These are phyloP conservation scores for Melanotaenia pygmaea DNA, from an alignment of 2,797 vertebrate species.

Conservation along the genomic window DNA sequence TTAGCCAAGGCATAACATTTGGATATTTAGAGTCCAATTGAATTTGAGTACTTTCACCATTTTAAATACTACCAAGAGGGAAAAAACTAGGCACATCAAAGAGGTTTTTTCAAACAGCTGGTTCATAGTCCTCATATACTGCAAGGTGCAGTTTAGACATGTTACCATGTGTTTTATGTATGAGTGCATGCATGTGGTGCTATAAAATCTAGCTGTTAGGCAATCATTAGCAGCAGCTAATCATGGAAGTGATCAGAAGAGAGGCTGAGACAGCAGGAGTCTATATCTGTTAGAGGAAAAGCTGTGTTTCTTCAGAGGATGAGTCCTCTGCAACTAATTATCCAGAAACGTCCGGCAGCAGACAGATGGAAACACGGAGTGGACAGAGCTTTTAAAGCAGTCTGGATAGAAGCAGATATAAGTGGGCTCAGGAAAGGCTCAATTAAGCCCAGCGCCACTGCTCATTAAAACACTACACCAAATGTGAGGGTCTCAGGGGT, in stretches of 20 bases:
- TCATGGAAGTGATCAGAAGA: conserved; percentile 47
- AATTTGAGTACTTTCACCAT: neutral
- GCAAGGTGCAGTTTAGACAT: conserved; percentile 22
- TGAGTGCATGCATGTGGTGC: conserved; percentile 18
- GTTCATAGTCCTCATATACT: neutral
- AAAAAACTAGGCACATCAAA: no score
- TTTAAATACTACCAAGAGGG: neutral
- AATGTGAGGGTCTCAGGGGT: conserved; percentile 70
- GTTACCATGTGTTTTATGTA: conserved; percentile 2
- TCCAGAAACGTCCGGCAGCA: conserved; percentile 55
- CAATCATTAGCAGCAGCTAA: conserved; percentile 52
- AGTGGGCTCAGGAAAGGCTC: conserved; percentile 60
- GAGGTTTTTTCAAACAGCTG: neutral
- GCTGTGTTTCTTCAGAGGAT: conserved; percentile 44
- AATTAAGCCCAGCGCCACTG: conserved; percentile 57
- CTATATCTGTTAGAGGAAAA: conserved; percentile 58
- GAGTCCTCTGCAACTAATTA: conserved; percentile 65
- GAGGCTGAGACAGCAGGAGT: conserved; percentile 36
- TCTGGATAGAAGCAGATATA: conserved; percentile 52
- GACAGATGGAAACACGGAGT: conserved; percentile 51
- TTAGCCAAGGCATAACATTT: no score
- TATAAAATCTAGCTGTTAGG: conserved; percentile 44
- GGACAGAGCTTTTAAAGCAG: conserved; percentile 61
- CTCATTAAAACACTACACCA: conserved; percentile 76
- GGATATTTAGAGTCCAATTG: neutral